Evolutionary conservation across 2,113 vertebrate genomes (phyloP).

Genomic region (Copsychus sechellarum): DNA sequence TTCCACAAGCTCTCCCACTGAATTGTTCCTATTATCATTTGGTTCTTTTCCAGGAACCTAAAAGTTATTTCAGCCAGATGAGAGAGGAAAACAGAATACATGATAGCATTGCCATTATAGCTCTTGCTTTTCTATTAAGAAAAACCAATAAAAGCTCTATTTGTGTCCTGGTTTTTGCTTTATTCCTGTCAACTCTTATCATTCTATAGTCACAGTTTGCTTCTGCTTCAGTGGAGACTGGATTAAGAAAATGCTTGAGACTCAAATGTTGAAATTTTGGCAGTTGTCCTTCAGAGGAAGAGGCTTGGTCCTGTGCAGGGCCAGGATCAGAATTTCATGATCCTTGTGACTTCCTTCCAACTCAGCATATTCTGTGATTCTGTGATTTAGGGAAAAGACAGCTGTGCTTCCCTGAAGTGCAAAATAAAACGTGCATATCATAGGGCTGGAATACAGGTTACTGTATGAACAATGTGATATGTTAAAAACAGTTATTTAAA

Average conservation of each 20-base stretch:
- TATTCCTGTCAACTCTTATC: background rate
- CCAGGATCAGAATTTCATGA: background rate
- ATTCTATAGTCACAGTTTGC: background rate
- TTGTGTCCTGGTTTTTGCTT: background rate
- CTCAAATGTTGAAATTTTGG: background rate
- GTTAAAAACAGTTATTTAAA: background rate
- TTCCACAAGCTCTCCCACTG: background rate
- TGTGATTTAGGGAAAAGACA: background rate
- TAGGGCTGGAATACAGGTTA: background rate
- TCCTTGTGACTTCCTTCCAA: background rate
- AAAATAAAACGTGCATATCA: background rate
- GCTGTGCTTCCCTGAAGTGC: background rate
- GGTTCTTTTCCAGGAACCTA: background rate
- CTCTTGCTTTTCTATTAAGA: background rate
- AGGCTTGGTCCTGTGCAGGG: background rate
- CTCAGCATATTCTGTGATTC: background rate
- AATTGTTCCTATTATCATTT: background rate
- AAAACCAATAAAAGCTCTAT: background rate
- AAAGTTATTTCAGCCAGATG: background rate
- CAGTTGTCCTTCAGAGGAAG: background rate
- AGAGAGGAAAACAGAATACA: background rate
- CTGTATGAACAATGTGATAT: background rate
- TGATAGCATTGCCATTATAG: background rate
- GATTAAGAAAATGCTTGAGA: background rate
- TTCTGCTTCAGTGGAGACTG: background rate